Evolutionary conservation across 2,113 vertebrate species (phyloP).

Genomic region (Cyanoramphus novaezelandiae): DNA sequence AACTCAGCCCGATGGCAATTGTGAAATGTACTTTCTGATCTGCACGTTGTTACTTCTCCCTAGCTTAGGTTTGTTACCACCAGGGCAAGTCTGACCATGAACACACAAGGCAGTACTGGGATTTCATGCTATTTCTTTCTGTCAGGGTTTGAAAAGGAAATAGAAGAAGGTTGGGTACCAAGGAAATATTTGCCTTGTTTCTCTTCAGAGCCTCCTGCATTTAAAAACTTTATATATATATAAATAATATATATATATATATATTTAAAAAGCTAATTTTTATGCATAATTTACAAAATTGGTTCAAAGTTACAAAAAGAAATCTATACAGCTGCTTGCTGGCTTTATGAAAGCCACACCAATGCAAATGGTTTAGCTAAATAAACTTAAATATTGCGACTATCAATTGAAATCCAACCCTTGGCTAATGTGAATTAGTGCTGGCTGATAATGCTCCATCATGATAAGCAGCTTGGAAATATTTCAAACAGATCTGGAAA

Average conservation of each 20-base stretch:
- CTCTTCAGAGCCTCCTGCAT: neutral
- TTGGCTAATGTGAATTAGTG: slow-evolving; percentile 57
- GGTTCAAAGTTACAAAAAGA: neutral
- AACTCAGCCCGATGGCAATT: neutral
- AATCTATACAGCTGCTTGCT: neutral
- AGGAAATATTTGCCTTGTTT: neutral
- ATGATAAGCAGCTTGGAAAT: slow-evolving; percentile 56
- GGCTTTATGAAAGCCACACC: neutral
- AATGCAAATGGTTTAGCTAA: neutral
- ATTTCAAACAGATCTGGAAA: slow-evolving; percentile 60
- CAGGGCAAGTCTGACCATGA: neutral
- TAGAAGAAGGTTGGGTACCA: neutral
- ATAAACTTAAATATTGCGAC: slow-evolving; percentile 16
- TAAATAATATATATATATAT: neutral
- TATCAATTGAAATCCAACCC: slow-evolving; percentile 54
- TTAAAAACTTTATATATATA: neutral
- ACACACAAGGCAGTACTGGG: neutral
- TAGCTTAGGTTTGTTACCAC: neutral
- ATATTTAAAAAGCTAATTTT: neutral
- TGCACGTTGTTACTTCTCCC: neutral
- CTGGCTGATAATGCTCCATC: slow-evolving; percentile 37
- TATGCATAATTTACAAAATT: neutral
- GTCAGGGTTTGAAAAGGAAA: neutral
- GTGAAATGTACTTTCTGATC: neutral
- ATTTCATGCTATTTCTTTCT: neutral